These are phyloP conservation scores for Bugulina stolonifera DNA, from an alignment of 2,888 invertebrate species.

Conservation along the genomic window DNA sequence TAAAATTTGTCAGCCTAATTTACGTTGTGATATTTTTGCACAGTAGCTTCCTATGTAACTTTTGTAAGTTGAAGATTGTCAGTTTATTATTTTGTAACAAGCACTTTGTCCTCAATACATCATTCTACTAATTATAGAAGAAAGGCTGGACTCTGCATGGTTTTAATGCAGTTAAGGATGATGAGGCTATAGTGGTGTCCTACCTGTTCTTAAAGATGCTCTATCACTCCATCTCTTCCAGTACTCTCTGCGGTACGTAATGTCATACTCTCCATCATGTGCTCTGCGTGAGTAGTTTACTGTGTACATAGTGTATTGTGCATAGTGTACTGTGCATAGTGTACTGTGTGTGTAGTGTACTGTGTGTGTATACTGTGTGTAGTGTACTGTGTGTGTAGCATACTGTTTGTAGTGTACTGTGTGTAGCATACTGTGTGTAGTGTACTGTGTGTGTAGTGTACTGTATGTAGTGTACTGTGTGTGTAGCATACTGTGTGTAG, in stretches of 20 bases:
- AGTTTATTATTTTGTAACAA: too few species aligned
- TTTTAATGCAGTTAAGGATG: slow-evolving; percentile 32
- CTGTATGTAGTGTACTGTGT: neutral
- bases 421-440: neutral
- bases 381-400: neutral
- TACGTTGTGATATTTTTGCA: too few species aligned
- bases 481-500: neutral
- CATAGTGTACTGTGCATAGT: neutral
- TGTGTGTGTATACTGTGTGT: neutral
- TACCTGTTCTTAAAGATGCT: slow-evolving; percentile 36
- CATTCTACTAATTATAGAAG: too few species aligned
- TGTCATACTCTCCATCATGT: neutral
- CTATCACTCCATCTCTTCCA: slow-evolving; percentile 41
- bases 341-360: neutral
- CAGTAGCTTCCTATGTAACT: too few species aligned
- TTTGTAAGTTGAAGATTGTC: too few species aligned
- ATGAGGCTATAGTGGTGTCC: slow-evolving; percentile 34
- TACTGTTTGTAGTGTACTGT: neutral
- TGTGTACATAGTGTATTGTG: neutral
- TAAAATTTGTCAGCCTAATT: too few species aligned
- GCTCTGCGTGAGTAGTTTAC: neutral
- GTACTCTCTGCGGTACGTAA: slow-evolving; percentile 39
- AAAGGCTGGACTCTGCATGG: slow-evolving; percentile 36
- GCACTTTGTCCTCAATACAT: too few species aligned
- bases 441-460: neutral